Evolutionary conservation across 2,888 invertebrate genomes (phyloP).

Genomic region (Pseudolycoriella hygida): DNA sequence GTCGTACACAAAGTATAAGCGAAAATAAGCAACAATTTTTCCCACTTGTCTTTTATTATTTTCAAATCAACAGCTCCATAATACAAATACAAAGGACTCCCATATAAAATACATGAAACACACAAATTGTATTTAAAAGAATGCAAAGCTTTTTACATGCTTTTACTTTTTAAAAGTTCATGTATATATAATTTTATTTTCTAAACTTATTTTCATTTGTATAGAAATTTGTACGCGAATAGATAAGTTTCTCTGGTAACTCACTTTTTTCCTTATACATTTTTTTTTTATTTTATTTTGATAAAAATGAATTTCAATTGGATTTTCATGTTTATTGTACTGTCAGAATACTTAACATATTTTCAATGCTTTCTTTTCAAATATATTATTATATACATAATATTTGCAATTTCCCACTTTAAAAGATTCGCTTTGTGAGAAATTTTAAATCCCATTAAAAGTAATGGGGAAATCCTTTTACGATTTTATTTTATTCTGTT

Average conservation of each 20-base stretch:
- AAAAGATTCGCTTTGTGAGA: too few species aligned
- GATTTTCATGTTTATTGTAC: neutral
- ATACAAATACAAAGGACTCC: too few species aligned
- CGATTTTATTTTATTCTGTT: too few species aligned
- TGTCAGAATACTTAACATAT: neutral
- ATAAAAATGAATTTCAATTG: conserved; percentile 1
- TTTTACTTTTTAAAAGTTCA: conserved; percentile 1
- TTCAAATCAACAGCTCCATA: too few species aligned
- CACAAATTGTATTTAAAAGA: conserved; percentile 1
- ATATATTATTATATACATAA: too few species aligned
- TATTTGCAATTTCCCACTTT: too few species aligned
- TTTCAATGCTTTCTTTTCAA: neutral
- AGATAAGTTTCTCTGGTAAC: too few species aligned
- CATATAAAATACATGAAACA: neutral
- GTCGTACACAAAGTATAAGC: too few species aligned
- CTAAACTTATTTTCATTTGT: conserved; percentile 1
- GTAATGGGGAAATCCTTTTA: too few species aligned
- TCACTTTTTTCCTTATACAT: neutral
- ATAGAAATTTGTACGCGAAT: neutral
- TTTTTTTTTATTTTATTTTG: neutral
- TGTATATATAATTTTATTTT: conserved; percentile 1
- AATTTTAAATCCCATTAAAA: too few species aligned
- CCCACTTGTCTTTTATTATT: too few species aligned
- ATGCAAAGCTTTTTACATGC: neutral
- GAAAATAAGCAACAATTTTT: too few species aligned